These are phyloP conservation scores for Agriopis aurantiaria DNA, from an alignment of 2,888 invertebrate genomes.

Conservation along the genomic window DNA sequence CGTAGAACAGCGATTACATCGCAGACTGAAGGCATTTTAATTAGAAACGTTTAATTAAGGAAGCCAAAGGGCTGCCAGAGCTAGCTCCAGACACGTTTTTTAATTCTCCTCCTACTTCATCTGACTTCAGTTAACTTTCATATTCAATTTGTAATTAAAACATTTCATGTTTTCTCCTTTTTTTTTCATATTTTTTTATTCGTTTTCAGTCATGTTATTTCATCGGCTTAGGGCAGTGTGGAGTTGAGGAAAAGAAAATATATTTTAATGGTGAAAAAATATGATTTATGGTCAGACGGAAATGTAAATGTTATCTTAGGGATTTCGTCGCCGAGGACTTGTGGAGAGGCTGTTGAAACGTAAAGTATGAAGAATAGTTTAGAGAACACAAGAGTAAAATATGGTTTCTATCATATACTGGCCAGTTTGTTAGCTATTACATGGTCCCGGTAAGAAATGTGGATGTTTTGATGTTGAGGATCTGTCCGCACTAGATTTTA, in stretches of 20 bases:
- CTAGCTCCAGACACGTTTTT: slow-evolving; percentile 40
- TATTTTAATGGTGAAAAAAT: slow-evolving; percentile 24
- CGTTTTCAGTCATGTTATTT: slow-evolving; percentile 9
- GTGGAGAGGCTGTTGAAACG: too few relatives aligned
- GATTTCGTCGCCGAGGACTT: slow-evolving; percentile 6
- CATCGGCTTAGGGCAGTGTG: slow-evolving; percentile 7
- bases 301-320: slow-evolving; percentile 30
- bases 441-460: too few relatives aligned
- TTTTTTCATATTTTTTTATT: not conserved
- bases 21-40: slow-evolving; percentile 76
- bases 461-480: too few relatives aligned
- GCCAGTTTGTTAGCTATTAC: too few relatives aligned
- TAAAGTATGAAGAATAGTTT: not conserved
- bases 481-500: too few relatives aligned
- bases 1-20: slow-evolving; percentile 45
- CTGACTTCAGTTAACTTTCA: slow-evolving; percentile 46
- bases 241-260: slow-evolving; percentile 22
- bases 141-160: slow-evolving; percentile 47
- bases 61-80: slow-evolving; percentile 54
- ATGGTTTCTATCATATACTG: too few relatives aligned
- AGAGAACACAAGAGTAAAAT: not conserved
- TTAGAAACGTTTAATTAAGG: slow-evolving; percentile 80
- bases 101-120: slow-evolving; percentile 38
- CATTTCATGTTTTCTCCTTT: slow-evolving; percentile 18
- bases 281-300: slow-evolving; percentile 21